A percentile compares a stretch with the other conserved stretches of the same genome.
Conservation (phyloP, 2,113 vertebrate genomes). For the Marmota flaviventris region DNA sequence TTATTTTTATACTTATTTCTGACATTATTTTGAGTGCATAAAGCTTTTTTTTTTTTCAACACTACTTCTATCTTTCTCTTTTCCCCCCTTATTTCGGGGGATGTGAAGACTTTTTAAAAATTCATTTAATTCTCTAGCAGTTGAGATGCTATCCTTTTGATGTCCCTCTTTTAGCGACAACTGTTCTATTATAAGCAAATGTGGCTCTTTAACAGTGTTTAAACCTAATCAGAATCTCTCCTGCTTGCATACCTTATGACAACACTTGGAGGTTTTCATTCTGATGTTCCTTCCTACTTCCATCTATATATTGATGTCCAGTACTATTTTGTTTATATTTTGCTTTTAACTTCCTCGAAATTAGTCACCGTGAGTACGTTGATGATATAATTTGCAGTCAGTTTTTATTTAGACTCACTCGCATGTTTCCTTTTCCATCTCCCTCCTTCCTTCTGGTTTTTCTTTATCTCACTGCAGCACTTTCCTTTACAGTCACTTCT, state of each 20-base stretch:
- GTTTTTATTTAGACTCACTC: not conserved
- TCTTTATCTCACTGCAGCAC: not conserved
- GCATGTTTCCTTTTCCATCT: not conserved
- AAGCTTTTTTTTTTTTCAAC: not conserved
- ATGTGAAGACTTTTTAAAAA: not conserved
- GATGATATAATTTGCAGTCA: not conserved
- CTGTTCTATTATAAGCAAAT: not conserved
- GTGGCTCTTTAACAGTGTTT: not conserved
- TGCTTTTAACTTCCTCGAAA: not conserved
- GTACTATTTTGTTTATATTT: not conserved
- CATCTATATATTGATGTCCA: not conserved
- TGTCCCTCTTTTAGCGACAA: not conserved
- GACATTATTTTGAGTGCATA: constrained; percentile 27
- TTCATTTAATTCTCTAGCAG: not conserved
- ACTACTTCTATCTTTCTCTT: not conserved
- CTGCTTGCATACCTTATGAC: not conserved
- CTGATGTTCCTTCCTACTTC: not conserved
- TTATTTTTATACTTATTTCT: constrained; percentile 52
- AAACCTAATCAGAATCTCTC: not conserved
- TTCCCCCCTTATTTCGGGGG: not conserved
- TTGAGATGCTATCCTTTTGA: not conserved
- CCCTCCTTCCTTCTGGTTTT: not conserved
- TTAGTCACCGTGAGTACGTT: not conserved
- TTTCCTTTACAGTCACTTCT: not conserved
- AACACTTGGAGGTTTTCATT: not conserved